Percentiles rank a stretch among this genome's conserved stretches.
Conservation (phyloP, 2,797 vertebrate genomes). For the Labeo calbasu region DNA sequence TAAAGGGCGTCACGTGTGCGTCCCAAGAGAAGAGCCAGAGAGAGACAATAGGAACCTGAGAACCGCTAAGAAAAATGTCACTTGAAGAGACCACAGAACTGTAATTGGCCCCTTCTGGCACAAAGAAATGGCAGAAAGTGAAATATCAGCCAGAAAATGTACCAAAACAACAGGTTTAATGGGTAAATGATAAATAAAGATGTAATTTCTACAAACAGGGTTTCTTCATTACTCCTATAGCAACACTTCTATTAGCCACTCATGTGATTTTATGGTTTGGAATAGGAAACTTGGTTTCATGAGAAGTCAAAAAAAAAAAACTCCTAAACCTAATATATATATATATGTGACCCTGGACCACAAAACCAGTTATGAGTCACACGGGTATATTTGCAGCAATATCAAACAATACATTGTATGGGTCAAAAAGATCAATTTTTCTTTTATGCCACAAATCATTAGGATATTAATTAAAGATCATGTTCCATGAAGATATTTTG, state of each 20-base stretch:
- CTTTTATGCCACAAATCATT: no score
- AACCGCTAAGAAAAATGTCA: constrained; percentile 34
- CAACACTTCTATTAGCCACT: background rate
- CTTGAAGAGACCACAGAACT: constrained; percentile 35
- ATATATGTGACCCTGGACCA: no score
- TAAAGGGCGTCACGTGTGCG: constrained; percentile 27
- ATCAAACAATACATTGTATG: no score
- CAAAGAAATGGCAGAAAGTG: constrained; percentile 8
- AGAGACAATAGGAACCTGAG: constrained; percentile 42
- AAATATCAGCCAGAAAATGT: constrained; percentile 24
- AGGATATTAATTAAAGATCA: no score
- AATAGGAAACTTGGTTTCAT: no score
- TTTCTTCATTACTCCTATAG: background rate
- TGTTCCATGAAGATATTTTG: no score
- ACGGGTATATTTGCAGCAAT: no score
- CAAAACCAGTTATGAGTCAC: no score
- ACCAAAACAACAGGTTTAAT: background rate
- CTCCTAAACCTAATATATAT: background rate
- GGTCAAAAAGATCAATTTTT: no score
- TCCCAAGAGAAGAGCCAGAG: constrained; percentile 33
- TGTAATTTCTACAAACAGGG: background rate
- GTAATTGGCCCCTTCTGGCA: constrained; percentile 26
- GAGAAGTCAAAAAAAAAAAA: background rate
- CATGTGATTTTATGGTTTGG: background rate
- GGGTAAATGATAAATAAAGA: background rate